A percentile compares a stretch with the other conserved stretches of the same genome.
Evolutionary conservation across 2,113 vertebrate species (phyloP).

Genomic region (Apodemus sylvaticus): DNA sequence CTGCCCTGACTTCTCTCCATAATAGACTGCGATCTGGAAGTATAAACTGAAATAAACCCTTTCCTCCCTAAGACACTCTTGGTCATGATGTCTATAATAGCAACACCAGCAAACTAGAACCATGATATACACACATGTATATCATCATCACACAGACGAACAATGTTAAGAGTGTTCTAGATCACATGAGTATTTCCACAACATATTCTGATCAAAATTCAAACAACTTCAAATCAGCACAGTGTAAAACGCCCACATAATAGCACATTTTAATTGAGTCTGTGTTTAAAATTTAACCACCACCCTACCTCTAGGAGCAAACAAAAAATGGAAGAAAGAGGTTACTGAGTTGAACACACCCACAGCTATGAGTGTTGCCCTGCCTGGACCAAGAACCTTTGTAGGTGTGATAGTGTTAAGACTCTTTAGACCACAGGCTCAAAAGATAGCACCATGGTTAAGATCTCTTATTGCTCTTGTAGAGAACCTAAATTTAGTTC

Average conservation of each 20-base stretch:
- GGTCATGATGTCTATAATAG: background rate
- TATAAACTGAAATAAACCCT: background rate
- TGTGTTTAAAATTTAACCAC: background rate
- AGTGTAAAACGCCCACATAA: background rate
- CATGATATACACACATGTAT: background rate
- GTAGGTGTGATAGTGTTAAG: background rate
- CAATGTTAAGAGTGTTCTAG: background rate
- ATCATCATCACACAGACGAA: background rate
- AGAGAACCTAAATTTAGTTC: background rate
- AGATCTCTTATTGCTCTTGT: background rate
- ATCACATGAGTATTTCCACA: background rate
- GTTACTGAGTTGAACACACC: background rate
- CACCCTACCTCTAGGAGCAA: background rate
- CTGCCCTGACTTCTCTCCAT: background rate
- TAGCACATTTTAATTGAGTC: background rate
- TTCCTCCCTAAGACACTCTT: background rate
- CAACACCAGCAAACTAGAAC: no score
- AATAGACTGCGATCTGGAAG: background rate
- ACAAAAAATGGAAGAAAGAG: background rate
- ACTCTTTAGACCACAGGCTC: no score
- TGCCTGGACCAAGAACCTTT: background rate
- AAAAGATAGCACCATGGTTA: background rate
- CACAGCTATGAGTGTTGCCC: background rate
- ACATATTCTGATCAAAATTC: background rate
- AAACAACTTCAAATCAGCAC: background rate